Base-by-base conservation (phyloP, 1,140 invertebrate species). In the Drosophila melanogaster region DNA sequence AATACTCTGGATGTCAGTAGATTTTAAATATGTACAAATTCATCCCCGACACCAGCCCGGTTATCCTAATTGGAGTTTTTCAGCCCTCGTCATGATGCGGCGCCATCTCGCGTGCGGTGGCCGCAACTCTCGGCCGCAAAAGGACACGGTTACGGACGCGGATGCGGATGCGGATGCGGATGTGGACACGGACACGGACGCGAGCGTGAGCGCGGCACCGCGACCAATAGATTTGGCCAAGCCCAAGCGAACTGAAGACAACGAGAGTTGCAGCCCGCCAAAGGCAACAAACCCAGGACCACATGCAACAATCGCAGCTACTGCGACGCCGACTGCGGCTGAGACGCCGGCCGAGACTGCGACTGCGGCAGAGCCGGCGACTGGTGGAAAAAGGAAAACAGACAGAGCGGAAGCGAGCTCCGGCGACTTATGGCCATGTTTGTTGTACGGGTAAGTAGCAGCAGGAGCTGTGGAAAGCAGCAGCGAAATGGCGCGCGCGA, bases 141-240 rank as follows among this genome's bases (percentile, higher is more conserved):
- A 40, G 62, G 62, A 47, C n/a, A 46, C 65, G 22, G 46, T 26
- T 10, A 22, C 47, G 30, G 30, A 10, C 4, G 26, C 58, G 70
- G 58, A 26, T 26, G 22, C 46, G 44, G 51, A 41, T 7, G 17
- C 50, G 51, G 50, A 15, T 30, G 35, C 58, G 46, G 46, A 70
- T 66, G 65, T 49, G 71, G 65, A 62, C 54, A 37, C 73, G 75
- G 60, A 44, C 14, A 33, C 30, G 33, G 59, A 59, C 58, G 22
- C 49, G 59, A 60, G 65, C 64, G 64, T 60, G 64, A 70, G 15
- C 66, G 66, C 81, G 81, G 79, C 69, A 85, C 74, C 84, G 67
- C 83, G 84, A 86, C 83, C 83, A 86, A 87, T 86, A 87, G 79
- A 86, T 86, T 86, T 86, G 83, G 83, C 84, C 83, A 86, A 83